These are phyloP conservation scores for Graptemys geographica DNA, from an alignment of 2,797 vertebrate species.

Conservation along the genomic window DNA sequence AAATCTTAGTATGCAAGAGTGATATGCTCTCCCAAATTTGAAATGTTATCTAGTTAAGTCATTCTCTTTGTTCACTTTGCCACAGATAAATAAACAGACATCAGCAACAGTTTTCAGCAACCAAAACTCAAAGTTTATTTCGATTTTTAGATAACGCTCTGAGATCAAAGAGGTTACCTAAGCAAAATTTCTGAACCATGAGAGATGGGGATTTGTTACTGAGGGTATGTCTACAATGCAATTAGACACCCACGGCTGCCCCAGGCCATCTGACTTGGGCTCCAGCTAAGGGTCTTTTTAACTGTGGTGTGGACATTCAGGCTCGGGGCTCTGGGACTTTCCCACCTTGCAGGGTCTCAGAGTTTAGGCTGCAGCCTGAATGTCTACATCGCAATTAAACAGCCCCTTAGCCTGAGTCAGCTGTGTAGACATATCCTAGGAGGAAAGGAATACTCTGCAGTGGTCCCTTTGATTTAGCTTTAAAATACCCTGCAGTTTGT, in stretches of 20 bases:
- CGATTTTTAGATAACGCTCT: not conserved
- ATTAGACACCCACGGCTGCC: not conserved
- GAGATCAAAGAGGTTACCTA: not conserved
- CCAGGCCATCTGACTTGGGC: not conserved
- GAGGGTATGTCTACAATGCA: not conserved
- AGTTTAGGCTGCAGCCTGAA: not conserved
- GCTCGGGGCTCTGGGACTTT: not conserved
- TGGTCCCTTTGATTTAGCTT: not conserved
- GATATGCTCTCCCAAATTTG: not conserved
- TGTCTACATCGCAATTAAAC: not conserved
- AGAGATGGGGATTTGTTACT: not conserved
- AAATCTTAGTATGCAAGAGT: not conserved
- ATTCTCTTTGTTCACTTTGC: not conserved
- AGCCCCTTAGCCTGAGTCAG: not conserved
- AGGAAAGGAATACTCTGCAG: not conserved
- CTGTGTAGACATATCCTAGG: not conserved
- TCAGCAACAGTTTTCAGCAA: not conserved
- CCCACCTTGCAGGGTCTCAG: not conserved
- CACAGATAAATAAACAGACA: not conserved
- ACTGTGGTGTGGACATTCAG: not conserved
- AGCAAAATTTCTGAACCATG: not conserved
- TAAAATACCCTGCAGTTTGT: not conserved
- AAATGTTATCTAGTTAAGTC: not conserved
- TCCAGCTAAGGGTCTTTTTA: not conserved
- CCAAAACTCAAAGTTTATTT: not conserved